phyloP scores from a whole-genome alignment of 2,797 vertebrate species.

The Sarcophilus harrisii region DNA sequence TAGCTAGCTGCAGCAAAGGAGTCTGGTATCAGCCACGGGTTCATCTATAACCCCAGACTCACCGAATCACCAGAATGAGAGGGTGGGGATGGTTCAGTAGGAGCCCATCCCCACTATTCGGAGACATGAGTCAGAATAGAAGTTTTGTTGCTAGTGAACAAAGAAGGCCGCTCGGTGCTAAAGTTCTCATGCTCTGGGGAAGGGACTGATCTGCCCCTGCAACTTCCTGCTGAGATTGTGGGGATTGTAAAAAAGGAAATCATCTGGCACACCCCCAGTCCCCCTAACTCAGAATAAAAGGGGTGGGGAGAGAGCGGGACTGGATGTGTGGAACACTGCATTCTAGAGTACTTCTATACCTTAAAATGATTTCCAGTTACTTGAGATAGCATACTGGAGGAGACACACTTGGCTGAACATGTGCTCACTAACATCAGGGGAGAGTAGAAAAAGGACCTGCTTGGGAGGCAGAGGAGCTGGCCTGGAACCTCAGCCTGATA shows the following conservation, averaged over 20 bases:
- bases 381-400: slow-evolving; percentile 55
- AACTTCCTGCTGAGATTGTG: slow-evolving; percentile 52
- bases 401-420: slow-evolving; percentile 43
- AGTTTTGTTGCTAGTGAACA: background rate
- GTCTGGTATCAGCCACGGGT: background rate
- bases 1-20: background rate
- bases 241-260: slow-evolving; percentile 63
- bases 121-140: slow-evolving; percentile 16
- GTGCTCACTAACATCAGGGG: slow-evolving; percentile 44
- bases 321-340: slow-evolving; percentile 65
- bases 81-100: background rate
- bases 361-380: slow-evolving; percentile 62
- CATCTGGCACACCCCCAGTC: slow-evolving; percentile 58
- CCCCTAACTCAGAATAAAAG: slow-evolving; percentile 72
- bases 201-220: background rate
- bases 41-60: background rate
- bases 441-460: slow-evolving; percentile 44
- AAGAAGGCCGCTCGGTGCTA: background rate
- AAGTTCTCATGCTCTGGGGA: background rate
- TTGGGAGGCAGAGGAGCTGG: background rate
- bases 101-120: background rate
- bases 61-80: background rate
- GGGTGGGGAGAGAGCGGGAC: background rate
- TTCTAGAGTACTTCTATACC: slow-evolving; percentile 64
- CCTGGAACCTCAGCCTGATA: background rate